Percentiles rank a stretch among this genome's conserved stretches.
These are phyloP conservation scores for Microcebus lehilahytsara DNA, from an alignment of 2,113 vertebrate genomes.

Conservation along the genomic window DNA sequence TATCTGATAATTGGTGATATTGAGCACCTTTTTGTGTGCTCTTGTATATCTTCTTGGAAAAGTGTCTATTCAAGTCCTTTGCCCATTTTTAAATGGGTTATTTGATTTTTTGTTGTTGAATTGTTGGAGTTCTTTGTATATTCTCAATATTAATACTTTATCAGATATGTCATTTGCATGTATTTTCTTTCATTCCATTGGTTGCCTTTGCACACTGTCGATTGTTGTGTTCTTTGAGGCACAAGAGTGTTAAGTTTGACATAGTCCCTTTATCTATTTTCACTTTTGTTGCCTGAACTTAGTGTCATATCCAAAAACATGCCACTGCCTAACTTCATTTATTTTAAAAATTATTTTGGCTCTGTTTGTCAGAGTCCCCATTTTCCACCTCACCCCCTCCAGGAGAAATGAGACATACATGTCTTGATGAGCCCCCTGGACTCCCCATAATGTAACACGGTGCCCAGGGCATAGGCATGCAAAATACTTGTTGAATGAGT, in stretches of 20 bases:
- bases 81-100: not conserved
- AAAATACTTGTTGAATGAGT: not conserved
- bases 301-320: not conserved
- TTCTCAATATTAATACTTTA: not conserved
- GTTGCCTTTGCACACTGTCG: not conserved
- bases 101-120: not conserved
- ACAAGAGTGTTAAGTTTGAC: not conserved
- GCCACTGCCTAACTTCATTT: too few species aligned
- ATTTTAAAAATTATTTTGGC: not conserved
- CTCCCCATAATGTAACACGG: not conserved
- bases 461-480: not conserved
- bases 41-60: not conserved
- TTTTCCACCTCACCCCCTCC: not conserved
- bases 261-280: not conserved
- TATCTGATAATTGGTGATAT: not conserved
- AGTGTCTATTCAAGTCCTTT: not conserved
- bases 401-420: not conserved
- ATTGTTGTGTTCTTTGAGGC: not conserved
- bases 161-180: not conserved
- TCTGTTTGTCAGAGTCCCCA: not conserved
- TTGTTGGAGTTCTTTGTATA: not conserved
- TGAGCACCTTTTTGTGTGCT: not conserved
- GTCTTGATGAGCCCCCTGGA: fast-evolving
- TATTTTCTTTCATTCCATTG: not conserved
- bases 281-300: not conserved